These are phyloP conservation scores for Mimas tiliae DNA, from an alignment of 2,888 invertebrate species.

Conservation along the genomic window DNA sequence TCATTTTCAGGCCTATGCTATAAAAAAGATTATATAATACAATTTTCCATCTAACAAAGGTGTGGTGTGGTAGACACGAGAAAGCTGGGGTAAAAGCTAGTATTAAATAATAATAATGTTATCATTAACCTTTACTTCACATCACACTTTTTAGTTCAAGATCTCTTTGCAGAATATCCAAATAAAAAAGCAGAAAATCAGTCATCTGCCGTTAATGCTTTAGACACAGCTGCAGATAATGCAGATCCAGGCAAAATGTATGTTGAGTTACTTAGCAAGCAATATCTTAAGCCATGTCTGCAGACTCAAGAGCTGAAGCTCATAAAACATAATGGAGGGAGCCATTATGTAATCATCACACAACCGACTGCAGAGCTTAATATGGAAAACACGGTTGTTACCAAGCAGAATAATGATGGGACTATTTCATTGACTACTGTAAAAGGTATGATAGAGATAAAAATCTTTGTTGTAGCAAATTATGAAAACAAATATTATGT, in stretches of 20 bases:
- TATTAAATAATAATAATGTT: too few species aligned
- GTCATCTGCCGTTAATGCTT: slow-evolving; percentile 31
- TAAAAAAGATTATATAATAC: too few species aligned
- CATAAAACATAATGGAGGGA: slow-evolving; percentile 59
- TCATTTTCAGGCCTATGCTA: too few species aligned
- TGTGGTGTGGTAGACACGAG: too few species aligned
- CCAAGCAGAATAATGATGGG: slow-evolving; percentile 75
- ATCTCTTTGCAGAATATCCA: slow-evolving; percentile 23
- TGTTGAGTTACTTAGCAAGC: slow-evolving; percentile 59
- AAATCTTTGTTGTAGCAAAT: too few species aligned
- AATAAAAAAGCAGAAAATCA: slow-evolving; percentile 9
- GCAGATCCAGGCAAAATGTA: slow-evolving; percentile 61
- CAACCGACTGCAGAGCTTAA: slow-evolving; percentile 51
- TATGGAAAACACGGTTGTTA: slow-evolving; percentile 54
- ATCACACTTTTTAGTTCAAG: too few species aligned
- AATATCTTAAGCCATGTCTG: slow-evolving; percentile 54
- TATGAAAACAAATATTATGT: too few species aligned
- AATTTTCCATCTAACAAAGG: too few species aligned
- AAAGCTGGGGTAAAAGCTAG: too few species aligned
- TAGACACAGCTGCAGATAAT: slow-evolving; percentile 39
- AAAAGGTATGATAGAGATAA: slow-evolving; percentile 55
- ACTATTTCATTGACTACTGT: slow-evolving; percentile 70
- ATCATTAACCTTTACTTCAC: too few species aligned
- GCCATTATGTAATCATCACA: slow-evolving; percentile 63
- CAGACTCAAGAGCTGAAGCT: slow-evolving; percentile 64